Evolutionary conservation across 2,888 invertebrate species (phyloP).

Genomic region (Diaphora mendica): DNA sequence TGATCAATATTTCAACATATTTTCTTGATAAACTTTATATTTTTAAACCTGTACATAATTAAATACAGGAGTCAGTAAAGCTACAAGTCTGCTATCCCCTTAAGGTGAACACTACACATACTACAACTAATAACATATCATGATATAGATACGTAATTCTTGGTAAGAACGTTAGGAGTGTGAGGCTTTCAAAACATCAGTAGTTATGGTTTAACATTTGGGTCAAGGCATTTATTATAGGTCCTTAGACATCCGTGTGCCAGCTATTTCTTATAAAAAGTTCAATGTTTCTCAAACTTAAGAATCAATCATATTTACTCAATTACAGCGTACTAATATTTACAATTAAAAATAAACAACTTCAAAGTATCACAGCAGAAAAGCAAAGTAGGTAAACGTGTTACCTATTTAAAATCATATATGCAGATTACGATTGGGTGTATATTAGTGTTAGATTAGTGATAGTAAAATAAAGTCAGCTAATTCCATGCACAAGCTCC

Average conservation of each 20-base stretch:
- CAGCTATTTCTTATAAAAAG: not conserved
- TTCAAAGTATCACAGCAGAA: no score
- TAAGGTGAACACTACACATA: conserved; percentile 20
- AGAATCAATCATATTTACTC: not conserved
- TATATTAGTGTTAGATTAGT: not conserved
- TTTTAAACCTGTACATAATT: conserved; percentile 3
- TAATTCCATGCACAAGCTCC: conserved; percentile 17
- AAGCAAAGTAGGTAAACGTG: not conserved
- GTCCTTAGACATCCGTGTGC: conserved; percentile 40
- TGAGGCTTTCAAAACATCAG: conserved; percentile 47
- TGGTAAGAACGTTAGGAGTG: conserved; percentile 31
- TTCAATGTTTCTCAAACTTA: conserved; percentile 4
- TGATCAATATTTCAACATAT: conserved; percentile 7
- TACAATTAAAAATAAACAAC: not conserved
- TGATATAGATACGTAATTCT: conserved; percentile 29
- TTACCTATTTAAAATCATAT: not conserved
- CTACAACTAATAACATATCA: conserved; percentile 25
- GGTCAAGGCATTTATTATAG: conserved; percentile 46
- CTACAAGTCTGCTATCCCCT: conserved; percentile 2
- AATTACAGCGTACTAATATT: not conserved
- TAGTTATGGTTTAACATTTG: conserved; percentile 39
- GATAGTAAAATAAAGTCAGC: not conserved
- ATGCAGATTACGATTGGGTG: not conserved
- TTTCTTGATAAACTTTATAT: not conserved
- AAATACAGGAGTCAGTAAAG: not conserved